These are phyloP conservation scores for Melanotaenia pygmaea DNA, from an alignment of 2,797 vertebrate genomes.

Conservation along the genomic window DNA sequence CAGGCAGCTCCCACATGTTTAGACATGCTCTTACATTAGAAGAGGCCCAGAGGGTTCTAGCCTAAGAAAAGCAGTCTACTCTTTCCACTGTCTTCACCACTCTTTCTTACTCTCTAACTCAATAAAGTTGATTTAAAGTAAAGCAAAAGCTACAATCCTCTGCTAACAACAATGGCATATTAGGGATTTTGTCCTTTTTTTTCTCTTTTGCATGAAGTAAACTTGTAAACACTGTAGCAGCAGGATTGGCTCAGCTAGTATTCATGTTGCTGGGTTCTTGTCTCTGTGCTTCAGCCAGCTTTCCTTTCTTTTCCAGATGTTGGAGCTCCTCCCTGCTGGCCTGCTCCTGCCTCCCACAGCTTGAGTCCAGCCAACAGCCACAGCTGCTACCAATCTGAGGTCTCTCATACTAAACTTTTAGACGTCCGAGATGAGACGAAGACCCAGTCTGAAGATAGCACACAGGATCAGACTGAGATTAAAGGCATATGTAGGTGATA, in stretches of 20 bases:
- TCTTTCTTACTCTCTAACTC: background rate
- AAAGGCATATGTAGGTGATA: conserved; percentile 24
- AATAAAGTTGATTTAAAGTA: background rate
- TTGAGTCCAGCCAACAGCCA: conserved; percentile 62
- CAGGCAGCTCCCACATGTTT: conserved; percentile 73
- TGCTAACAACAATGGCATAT: background rate
- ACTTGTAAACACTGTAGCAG: conserved; percentile 19
- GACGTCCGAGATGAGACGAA: conserved; percentile 56
- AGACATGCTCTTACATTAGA: conserved; percentile 62
- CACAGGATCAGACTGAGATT: conserved; percentile 38
- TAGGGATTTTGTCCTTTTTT: background rate
- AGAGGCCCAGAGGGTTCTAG: conserved; percentile 71
- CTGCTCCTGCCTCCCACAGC: conserved; percentile 68
- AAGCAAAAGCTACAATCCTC: background rate
- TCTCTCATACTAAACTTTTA: conserved; percentile 51
- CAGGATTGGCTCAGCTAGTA: conserved; percentile 40
- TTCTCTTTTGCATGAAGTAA: conserved; percentile 8
- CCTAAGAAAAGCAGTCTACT: conserved; percentile 47
- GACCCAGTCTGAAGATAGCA: conserved; percentile 41
- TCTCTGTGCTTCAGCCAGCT: conserved; percentile 55
- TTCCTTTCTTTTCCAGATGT: conserved; percentile 80
- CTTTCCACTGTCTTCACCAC: conserved; percentile 37
- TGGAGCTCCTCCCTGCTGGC: conserved; percentile 73
- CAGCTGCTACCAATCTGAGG: conserved; percentile 81
- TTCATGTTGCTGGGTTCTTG: conserved; percentile 54